Conservation (phyloP, 2,797 vertebrate genomes). For the Crocodylus rhombifer region DNA sequence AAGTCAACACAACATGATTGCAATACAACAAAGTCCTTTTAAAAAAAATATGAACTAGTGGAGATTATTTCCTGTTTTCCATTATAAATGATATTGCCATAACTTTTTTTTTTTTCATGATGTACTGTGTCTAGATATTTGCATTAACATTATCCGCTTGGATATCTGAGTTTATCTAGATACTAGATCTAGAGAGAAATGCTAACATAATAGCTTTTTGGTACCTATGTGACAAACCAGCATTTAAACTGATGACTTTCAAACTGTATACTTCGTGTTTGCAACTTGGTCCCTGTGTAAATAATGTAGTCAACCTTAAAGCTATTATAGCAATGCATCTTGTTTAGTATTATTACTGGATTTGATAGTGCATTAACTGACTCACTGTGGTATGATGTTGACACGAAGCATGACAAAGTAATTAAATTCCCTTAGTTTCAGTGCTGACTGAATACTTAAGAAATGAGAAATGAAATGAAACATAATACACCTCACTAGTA, state of each 20-base stretch:
- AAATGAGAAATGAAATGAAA: background rate
- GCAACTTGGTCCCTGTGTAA: accelerated
- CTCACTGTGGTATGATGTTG: accelerated
- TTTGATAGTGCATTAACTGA: accelerated
- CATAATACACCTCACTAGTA: too few species aligned
- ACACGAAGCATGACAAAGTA: background rate
- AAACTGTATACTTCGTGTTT: accelerated
- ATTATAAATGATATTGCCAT: too few species aligned
- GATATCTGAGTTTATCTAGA: too few species aligned
- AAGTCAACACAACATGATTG: too few species aligned
- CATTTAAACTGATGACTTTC: background rate
- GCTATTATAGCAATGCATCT: background rate
- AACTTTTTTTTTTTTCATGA: too few species aligned
- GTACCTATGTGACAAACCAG: background rate
- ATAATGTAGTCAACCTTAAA: background rate
- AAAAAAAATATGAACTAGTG: too few species aligned
- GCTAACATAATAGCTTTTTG: background rate
- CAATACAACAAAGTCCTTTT: too few species aligned
- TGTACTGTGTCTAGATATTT: too few species aligned
- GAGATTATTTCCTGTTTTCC: too few species aligned
- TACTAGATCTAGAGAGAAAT: too few species aligned
- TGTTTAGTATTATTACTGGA: too few species aligned
- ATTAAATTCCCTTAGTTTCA: background rate
- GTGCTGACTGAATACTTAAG: background rate
- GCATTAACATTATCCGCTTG: too few species aligned